phyloP scores from a whole-genome alignment of 2,888 invertebrate species.

The Thymelicus sylvestris region DNA sequence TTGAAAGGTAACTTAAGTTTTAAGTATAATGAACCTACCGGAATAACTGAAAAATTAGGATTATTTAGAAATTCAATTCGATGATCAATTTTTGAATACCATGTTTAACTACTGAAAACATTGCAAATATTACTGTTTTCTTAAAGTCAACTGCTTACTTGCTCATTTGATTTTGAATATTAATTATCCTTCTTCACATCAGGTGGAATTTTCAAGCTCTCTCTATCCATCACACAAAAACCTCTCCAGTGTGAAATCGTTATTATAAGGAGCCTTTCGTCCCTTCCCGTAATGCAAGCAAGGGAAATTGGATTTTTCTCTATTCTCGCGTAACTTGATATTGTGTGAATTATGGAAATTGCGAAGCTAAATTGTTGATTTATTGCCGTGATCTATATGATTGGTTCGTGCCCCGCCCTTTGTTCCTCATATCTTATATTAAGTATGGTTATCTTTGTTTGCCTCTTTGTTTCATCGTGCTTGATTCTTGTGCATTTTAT shows the following conservation, averaged over 20 bases:
- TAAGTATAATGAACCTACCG: no score
- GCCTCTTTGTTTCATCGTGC: neutral
- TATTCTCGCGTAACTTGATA: constrained; percentile 80
- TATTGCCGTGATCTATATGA: constrained; percentile 67
- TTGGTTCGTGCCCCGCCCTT: constrained; percentile 45
- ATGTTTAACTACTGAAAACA: no score
- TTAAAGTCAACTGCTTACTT: no score
- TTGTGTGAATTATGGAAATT: constrained; percentile 83
- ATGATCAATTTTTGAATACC: no score
- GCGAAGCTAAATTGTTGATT: constrained; percentile 80
- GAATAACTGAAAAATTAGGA: no score
- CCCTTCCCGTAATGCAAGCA: constrained; percentile 72
- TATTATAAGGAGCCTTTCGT: constrained; percentile 49
- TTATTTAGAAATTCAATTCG: no score
- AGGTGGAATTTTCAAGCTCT: neutral
- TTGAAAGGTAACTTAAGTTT: no score
- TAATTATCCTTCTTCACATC: neutral
- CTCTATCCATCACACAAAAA: neutral
- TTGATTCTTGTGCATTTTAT: no score
- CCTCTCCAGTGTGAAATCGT: constrained; percentile 54
- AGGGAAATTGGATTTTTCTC: constrained; percentile 83
- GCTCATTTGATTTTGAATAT: no score
- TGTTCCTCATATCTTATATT: constrained; percentile 8
- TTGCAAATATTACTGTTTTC: no score
- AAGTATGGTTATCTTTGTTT: constrained; percentile 14